Conservation (phyloP, 2,113 vertebrate genomes). For the Dryoscopus gambensis region DNA sequence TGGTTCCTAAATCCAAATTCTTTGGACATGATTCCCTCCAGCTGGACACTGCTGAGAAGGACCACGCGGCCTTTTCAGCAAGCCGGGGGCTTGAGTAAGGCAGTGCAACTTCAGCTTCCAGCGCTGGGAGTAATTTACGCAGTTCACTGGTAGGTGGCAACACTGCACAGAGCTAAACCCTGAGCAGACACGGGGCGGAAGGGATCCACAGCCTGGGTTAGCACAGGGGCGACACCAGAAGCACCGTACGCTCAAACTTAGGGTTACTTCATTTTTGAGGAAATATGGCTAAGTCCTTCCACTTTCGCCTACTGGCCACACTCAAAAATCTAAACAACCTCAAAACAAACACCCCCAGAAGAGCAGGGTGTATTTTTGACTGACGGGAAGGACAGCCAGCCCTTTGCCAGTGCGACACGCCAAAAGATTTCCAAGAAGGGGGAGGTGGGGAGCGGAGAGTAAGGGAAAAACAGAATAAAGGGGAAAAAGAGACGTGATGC, state of each 20-base stretch:
- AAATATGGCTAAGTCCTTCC: background rate
- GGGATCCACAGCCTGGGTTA: background rate
- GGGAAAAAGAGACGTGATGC: rapidly evolving
- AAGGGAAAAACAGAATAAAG: background rate
- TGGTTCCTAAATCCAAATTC: background rate
- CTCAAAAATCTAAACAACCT: background rate
- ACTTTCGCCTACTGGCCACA: background rate
- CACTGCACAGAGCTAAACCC: background rate
- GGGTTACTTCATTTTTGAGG: background rate
- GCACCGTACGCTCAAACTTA: background rate
- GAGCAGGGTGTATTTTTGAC: rapidly evolving
- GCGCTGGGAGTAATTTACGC: background rate
- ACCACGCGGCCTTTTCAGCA: background rate
- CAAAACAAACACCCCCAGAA: background rate
- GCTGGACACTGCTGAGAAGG: background rate
- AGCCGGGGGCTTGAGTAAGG: background rate
- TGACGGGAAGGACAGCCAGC: background rate
- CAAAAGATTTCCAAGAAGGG: background rate
- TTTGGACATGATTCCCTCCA: background rate
- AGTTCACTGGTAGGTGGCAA: constrained; percentile 23
- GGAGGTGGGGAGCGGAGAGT: rapidly evolving
- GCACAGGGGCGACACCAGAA: background rate
- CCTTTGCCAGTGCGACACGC: background rate
- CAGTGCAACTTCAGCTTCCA: background rate
- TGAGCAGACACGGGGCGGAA: background rate